Base-by-base conservation (phyloP, 2,888 invertebrate species). In the Hololepta plana region DNA sequence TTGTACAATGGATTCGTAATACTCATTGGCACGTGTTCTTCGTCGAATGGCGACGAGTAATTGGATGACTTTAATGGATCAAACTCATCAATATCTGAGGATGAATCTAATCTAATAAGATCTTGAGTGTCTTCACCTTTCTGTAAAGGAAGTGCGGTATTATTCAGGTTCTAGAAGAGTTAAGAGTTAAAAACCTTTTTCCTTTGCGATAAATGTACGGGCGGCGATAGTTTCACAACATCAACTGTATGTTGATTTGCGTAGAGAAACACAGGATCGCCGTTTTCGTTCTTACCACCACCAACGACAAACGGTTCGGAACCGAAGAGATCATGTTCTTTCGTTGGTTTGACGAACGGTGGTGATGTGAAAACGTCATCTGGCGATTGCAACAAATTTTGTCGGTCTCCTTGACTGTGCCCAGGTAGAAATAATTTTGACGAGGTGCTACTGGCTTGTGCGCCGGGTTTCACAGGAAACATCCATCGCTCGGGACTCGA, bases 101-200 rank as follows among this genome's bases (percentile, higher is more conserved):
- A 60, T 32, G 70, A 69, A 49, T 73, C 72, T 43, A 74, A 53
- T 38, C 67, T 60, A 43, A 74, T 74, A 35, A 74, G 55, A 55
- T 74, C 71, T 44, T 63, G 60, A 34, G 46, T 46, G 22, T 57
- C 56, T 33, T 59, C 57, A 32, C 54, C 50, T 35, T 48, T 44
- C 51, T 53, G 35, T 29, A 40, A 35, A 28, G 16, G 16, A 22
- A 11, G 29, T 10, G 9, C 4, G 23, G 7, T 13, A 15, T 27
- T 17, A 17, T 17, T 17, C 17, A 17, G 8, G 8, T 17, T 17
- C 8, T 17, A 7, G 17, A 17, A 17, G 8, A 17, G 17, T 17
- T 17, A 7, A 17, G 8, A 7, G 8, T 17, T 7, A 17, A 17
- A 17, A 17, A 55, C 55, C 54, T 54, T 55, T 38, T 45, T 45